phyloP scores from a whole-genome alignment of 2,888 invertebrate species.

The Troides oblongomaculatus region DNA sequence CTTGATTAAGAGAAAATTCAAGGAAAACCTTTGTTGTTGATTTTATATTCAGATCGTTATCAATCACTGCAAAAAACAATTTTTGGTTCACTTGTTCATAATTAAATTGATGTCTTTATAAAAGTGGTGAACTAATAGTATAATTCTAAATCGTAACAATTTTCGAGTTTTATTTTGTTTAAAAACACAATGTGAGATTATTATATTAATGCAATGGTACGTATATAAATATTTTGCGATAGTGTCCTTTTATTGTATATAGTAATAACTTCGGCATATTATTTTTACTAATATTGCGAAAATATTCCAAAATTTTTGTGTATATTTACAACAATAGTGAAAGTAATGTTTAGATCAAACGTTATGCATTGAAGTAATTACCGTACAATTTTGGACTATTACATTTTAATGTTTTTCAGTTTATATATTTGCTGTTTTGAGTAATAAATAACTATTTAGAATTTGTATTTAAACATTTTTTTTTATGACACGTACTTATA shows the following conservation, averaged over 20 bases:
- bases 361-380: too few relatives aligned
- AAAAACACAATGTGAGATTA: conserved; percentile 55
- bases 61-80: conserved; percentile 20
- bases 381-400: too few relatives aligned
- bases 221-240: conserved; percentile 37
- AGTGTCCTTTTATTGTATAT: background rate
- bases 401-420: too few relatives aligned
- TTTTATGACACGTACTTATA: too few relatives aligned
- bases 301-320: too few relatives aligned
- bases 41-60: conserved; percentile 33
- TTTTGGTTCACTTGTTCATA: conserved; percentile 20
- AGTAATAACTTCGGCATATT: background rate
- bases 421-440: background rate
- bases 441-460: background rate
- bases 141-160: conserved; percentile 23
- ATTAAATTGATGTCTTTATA: conserved; percentile 22
- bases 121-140: conserved; percentile 28
- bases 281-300: background rate
- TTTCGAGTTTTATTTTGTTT: conserved; percentile 26
- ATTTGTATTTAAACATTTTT: conserved; percentile 2
- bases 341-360: conserved; percentile 30
- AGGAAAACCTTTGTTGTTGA: conserved; percentile 40
- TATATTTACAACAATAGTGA: conserved; percentile 28
- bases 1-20: conserved; percentile 31
- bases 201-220: conserved; percentile 53